Base-by-base conservation (phyloP, 2,888 invertebrate species). In the Muscina levida region DNA sequence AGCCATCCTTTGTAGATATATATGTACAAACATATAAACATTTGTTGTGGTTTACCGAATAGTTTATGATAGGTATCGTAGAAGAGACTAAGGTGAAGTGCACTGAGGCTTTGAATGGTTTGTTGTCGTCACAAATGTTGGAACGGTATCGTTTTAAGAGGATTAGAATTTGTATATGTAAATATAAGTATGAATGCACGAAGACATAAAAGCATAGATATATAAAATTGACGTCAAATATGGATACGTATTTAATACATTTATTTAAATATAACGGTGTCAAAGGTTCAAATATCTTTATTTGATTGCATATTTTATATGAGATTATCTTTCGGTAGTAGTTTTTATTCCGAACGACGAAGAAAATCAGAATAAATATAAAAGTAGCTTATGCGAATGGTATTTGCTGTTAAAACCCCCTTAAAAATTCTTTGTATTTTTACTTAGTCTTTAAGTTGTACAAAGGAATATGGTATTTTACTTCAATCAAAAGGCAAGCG, bases 141-240 rank as follows among this genome's bases (percentile, higher is more conserved):
- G 57, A 77, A 77, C 72, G 62, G 72, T 62, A 73, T 46, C 17
- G 62, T 65, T 78, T 70, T 73, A 78, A 78, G 77, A 78, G 70
- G 72, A 78, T 73, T 78, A 70, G 5, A 70, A 62, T 59, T 59
- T 59, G 15, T 70, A 31, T 62, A 46, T 48, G 15, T 59, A 37
- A n/a, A n/a, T n/a, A n/a, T n/a, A 11, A 19, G 8, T 51, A 5
- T 51, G 51, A 4, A 53, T 53, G 22, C 24, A 44, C 5, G 44
- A 44, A 37, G 4, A 1, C n/a, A 51, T 19, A n/a, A 1, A 1
- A 24, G 17, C 10, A 17, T 37, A 39, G 17, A 39, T 4, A 65
- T 71, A 70, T 65, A 42, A 74, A 74, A 73, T 71, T 70, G 65
- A 78, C 70, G 57, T 19, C 73, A 42, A 73, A 66, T 73, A 66